A percentile compares a stretch with the other conserved stretches of the same genome.
phyloP scores from a whole-genome alignment of 2,888 invertebrate genomes.

The Noctua janthe region DNA sequence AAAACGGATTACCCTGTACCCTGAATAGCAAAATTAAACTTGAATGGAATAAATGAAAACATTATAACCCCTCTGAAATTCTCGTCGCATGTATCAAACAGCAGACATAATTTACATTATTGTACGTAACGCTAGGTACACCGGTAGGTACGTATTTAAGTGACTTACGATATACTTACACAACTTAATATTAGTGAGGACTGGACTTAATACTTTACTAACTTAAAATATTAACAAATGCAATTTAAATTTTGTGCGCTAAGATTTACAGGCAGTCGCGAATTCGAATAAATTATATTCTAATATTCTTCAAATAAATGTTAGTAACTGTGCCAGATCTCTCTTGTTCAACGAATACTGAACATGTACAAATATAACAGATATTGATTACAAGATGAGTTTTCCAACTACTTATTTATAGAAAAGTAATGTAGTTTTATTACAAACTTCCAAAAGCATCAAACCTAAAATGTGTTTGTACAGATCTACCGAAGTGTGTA shows the following conservation, averaged over 20 bases:
- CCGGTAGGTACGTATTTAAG: conserved; percentile 2
- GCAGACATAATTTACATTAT: neutral
- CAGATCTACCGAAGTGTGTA: neutral
- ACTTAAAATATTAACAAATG: conserved; percentile 4
- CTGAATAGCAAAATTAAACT: neutral
- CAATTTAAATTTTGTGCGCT: conserved; percentile 26
- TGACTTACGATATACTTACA: conserved; percentile 23
- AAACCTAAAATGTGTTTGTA: neutral
- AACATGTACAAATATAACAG: neutral
- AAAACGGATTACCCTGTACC: neutral
- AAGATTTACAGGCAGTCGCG: conserved; percentile 11
- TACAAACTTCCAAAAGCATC: neutral
- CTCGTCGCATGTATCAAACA: conserved; percentile 6
- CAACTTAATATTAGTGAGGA: conserved; percentile 46
- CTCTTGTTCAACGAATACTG: neutral
- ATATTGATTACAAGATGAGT: neutral
- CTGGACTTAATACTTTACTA: conserved; percentile 25
- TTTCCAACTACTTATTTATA: neutral
- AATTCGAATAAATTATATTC: too few species aligned
- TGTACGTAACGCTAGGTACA: neutral
- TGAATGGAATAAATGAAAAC: neutral
- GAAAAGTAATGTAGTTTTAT: neutral
- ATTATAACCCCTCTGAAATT: neutral
- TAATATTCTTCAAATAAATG: neutral
- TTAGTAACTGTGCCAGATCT: neutral